Evolutionary conservation across 2,797 vertebrate species (phyloP).

Genomic region (Pseudotriccus pelzelni): DNA sequence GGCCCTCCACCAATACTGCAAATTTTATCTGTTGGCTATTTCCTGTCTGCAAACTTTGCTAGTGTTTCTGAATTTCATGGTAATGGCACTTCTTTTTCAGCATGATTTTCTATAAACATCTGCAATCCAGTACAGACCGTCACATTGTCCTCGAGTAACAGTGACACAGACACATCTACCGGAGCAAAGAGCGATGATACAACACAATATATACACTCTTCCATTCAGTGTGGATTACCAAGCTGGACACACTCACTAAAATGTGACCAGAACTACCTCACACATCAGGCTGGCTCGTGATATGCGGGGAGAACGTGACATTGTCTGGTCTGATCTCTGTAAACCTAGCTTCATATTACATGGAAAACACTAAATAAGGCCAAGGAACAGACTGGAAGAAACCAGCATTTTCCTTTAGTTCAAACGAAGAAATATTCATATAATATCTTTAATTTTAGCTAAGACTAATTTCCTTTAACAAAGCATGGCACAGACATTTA

Average conservation of each 20-base stretch:
- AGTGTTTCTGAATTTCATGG: background rate
- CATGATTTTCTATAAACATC: background rate
- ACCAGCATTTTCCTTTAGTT: background rate
- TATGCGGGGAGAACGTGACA: rapidly evolving
- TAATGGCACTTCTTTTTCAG: background rate
- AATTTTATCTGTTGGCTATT: background rate
- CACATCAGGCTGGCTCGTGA: background rate
- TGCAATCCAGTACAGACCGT: background rate
- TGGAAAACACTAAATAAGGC: background rate
- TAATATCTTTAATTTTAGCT: background rate
- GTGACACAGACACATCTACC: background rate
- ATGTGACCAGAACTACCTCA: background rate
- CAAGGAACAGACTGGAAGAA: background rate
- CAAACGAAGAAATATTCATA: background rate
- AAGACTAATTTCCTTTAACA: background rate
- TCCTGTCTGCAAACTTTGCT: background rate
- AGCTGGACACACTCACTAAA: background rate
- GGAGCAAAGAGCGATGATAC: background rate
- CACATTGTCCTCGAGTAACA: background rate
- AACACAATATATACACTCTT: background rate
- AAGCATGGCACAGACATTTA: background rate
- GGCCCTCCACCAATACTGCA: background rate
- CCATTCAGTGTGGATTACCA: background rate
- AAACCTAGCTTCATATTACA: background rate
- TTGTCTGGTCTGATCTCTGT: background rate